Evolutionary conservation across 2,113 vertebrate species (phyloP).

Genomic region (Toxotes chatareus): DNA sequence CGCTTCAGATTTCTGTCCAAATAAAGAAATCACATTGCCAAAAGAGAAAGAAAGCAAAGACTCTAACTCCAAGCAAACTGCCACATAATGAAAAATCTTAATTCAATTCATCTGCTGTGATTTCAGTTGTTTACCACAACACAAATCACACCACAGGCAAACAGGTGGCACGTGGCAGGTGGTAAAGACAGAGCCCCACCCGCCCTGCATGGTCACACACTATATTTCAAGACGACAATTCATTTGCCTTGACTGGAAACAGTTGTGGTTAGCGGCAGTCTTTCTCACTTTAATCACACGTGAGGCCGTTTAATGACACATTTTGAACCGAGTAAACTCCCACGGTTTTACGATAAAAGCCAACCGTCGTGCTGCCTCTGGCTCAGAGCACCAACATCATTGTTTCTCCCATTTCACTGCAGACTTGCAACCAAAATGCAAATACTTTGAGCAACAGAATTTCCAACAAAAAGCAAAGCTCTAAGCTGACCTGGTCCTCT

Average conservation of each 20-base stretch:
- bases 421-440: not conserved
- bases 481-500: no score
- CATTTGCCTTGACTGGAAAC: not conserved
- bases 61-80: not conserved
- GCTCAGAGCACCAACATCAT: not conserved
- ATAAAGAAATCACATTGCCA: no score
- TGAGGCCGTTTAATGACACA: not conserved
- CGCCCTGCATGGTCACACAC: not conserved
- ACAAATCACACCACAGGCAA: not conserved
- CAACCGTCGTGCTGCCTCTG: no score
- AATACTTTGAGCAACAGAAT: not conserved
- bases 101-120: not conserved
- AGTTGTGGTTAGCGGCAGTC: not conserved
- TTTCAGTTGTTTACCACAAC: not conserved
- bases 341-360: no score
- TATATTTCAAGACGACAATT: not conserved
- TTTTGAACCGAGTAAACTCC: no score
- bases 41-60: no score
- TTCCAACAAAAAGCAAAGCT: slow-evolving; percentile 3
- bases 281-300: not conserved
- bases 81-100: not conserved
- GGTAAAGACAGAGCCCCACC: not conserved
- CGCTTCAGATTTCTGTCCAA: no score
- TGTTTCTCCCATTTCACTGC: no score
- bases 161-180: not conserved